phyloP scores from a whole-genome alignment of 2,113 vertebrate genomes.

The Clinocottus analis region DNA sequence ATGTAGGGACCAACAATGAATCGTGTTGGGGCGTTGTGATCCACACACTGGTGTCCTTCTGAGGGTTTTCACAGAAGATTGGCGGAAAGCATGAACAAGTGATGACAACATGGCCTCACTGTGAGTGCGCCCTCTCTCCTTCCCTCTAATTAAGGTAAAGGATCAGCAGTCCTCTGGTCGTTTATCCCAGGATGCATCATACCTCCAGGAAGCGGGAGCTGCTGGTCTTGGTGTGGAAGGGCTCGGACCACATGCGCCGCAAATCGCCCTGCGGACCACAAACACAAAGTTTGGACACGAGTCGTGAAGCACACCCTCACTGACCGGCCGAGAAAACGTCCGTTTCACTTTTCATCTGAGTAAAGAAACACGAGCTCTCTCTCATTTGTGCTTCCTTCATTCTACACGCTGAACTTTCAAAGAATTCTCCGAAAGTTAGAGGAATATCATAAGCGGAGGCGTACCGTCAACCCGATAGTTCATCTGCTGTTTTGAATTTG shows the following conservation, averaged over 20 bases:
- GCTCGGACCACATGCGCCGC: constrained; percentile 99
- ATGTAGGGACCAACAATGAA: constrained; percentile 61
- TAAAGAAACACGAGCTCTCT: neutral
- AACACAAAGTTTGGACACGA: neutral
- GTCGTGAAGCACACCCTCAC: neutral
- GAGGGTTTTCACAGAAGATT: constrained; percentile 66
- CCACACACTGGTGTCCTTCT: constrained; percentile 70
- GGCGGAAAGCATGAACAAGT: constrained; percentile 76
- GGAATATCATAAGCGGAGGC: too few species aligned
- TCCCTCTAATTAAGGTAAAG: constrained; percentile 59
- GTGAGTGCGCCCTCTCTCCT: constrained; percentile 69
- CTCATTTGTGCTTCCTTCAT: neutral
- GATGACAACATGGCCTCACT: constrained; percentile 80
- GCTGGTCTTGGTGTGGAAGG: constrained; percentile 96
- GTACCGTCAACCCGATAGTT: too few species aligned
- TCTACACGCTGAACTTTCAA: neutral
- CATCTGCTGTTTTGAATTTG: too few species aligned
- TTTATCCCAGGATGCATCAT: constrained; percentile 88
- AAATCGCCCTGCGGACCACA: constrained; percentile 90
- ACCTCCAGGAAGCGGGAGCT: constrained; percentile 98
- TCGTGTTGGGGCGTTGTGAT: constrained; percentile 66
- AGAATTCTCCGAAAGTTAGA: neutral
- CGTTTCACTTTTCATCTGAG: neutral
- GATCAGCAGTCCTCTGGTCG: constrained; percentile 68
- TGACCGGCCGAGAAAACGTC: neutral